phyloP scores from a whole-genome alignment of 2,113 vertebrate species.

The Alosa alosa region DNA sequence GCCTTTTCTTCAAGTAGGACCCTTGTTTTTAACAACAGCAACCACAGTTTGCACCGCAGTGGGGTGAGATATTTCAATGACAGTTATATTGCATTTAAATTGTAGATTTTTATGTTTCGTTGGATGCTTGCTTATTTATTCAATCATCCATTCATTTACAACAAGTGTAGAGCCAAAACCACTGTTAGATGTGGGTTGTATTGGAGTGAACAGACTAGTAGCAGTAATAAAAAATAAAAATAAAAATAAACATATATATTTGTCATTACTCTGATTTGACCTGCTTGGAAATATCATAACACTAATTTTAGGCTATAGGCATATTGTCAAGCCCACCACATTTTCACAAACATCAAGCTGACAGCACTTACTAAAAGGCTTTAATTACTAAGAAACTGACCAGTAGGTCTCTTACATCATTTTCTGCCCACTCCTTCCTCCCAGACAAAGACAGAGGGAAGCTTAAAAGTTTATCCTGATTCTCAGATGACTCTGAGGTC shows the following conservation, averaged over 20 bases:
- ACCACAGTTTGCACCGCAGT: background rate
- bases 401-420: slow-evolving; percentile 52
- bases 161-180: background rate
- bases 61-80: background rate
- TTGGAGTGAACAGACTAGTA: background rate
- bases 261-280: background rate
- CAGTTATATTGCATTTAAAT: background rate
- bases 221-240: background rate
- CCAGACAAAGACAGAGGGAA: slow-evolving; percentile 33
- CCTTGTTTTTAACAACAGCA: background rate
- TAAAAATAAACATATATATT: background rate
- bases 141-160: background rate
- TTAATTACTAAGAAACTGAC: slow-evolving; percentile 52
- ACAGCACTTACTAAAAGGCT: slow-evolving; percentile 56
- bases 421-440: slow-evolving; percentile 40
- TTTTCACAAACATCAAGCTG: slow-evolving; percentile 31
- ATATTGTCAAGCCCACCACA: slow-evolving; percentile 42
- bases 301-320: slow-evolving; percentile 36
- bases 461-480: background rate
- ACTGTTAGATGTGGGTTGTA: background rate
- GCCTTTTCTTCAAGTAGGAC: background rate
- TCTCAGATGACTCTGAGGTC: slow-evolving; percentile 26
- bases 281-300: background rate
- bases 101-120: background rate
- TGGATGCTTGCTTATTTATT: background rate